phyloP scores from a whole-genome alignment of 2,888 invertebrate genomes.

The Micoletzkya japonica region DNA sequence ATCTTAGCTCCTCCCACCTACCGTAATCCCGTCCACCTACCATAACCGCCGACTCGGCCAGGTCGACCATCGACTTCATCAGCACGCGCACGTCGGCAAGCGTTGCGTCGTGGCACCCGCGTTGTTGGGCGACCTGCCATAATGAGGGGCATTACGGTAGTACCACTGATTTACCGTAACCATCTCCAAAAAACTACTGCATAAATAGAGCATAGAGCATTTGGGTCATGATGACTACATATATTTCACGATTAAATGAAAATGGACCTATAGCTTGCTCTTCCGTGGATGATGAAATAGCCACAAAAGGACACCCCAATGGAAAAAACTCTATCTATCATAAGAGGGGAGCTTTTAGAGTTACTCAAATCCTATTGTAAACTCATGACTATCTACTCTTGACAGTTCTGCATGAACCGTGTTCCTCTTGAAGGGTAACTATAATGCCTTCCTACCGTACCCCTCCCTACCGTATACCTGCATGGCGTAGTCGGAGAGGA shows the following conservation, averaged over 20 bases:
- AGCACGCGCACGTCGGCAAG: slow-evolving; percentile 30
- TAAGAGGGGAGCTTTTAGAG: too few relatives aligned
- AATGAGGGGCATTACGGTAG: slow-evolving; percentile 29
- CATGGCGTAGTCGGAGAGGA: slow-evolving; percentile 82
- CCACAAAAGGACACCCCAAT: too few relatives aligned
- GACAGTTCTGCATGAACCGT: neutral
- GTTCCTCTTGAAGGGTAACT: neutral
- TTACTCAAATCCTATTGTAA: too few relatives aligned
- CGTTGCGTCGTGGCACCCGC: slow-evolving; percentile 35
- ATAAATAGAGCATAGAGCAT: too few relatives aligned
- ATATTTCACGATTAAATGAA: too few relatives aligned
- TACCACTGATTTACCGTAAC: neutral
- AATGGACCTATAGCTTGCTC: too few relatives aligned
- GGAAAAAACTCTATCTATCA: too few relatives aligned
- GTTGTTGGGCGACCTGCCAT: slow-evolving; percentile 38
- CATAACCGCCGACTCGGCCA: slow-evolving; percentile 8
- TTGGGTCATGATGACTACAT: too few relatives aligned
- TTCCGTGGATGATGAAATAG: too few relatives aligned
- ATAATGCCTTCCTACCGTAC: slow-evolving; percentile 33
- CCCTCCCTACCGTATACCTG: slow-evolving; percentile 72
- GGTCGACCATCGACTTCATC: slow-evolving; percentile 25
- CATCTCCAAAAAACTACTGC: too few relatives aligned
- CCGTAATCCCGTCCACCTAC: slow-evolving; percentile 9
- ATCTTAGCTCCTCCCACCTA: neutral
- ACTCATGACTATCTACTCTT: too few relatives aligned